These are phyloP conservation scores for Cichlasoma orientale DNA, from an alignment of 2,797 vertebrate species.

Conservation along the genomic window DNA sequence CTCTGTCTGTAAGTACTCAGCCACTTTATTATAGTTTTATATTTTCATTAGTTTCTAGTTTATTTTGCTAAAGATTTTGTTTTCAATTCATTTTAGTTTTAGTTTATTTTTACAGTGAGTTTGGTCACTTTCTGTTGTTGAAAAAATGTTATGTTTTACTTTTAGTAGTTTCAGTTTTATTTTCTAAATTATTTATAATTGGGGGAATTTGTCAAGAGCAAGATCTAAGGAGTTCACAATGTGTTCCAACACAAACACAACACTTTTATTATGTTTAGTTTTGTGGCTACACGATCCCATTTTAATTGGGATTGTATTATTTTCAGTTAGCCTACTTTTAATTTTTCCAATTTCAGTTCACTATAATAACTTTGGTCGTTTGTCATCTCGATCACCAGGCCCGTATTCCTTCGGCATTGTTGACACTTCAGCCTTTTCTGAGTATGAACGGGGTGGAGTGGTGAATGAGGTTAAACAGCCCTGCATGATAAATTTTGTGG, in stretches of 20 bases:
- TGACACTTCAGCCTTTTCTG: constrained; percentile 84
- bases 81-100: background rate
- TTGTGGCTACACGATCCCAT: too few relatives aligned
- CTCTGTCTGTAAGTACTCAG: background rate
- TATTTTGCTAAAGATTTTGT: background rate
- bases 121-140: background rate
- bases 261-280: too few relatives aligned
- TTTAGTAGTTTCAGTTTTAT: too few relatives aligned
- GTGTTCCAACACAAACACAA: too few relatives aligned
- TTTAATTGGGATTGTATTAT: background rate
- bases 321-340: background rate
- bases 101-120: background rate
- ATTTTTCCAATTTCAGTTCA: background rate
- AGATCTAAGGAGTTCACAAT: too few relatives aligned
- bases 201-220: too few relatives aligned
- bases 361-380: background rate
- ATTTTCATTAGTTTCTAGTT: background rate
- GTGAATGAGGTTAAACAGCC: constrained; percentile 81
- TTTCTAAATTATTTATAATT: too few relatives aligned
- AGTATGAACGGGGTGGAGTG: constrained; percentile 80
- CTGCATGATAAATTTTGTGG: constrained; percentile 78
- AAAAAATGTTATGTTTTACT: too few relatives aligned
- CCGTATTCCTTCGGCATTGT: constrained; percentile 80
- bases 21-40: background rate
- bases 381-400: constrained; percentile 60